Conservation (phyloP, 2,113 vertebrate species). For the Ammodytes marinus region DNA sequence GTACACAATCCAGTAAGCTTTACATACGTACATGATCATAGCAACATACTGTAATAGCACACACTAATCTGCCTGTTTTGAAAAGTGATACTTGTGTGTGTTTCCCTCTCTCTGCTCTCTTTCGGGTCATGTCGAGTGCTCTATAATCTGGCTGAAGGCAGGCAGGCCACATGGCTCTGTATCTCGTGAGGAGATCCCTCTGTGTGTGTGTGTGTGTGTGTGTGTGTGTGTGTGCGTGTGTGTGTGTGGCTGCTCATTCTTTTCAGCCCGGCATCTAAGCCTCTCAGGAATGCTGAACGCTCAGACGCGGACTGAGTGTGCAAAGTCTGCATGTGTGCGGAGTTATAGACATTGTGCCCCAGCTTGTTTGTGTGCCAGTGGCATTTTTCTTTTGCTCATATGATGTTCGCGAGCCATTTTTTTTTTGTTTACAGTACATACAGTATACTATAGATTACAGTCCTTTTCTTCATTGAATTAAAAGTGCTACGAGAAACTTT, state of each 20-base stretch:
- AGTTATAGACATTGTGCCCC: constrained; percentile 34
- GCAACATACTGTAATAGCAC: constrained; percentile 3
- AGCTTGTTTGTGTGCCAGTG: constrained; percentile 28
- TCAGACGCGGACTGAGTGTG: constrained; percentile 55
- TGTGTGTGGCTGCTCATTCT: constrained; percentile 68
- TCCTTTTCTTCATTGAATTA: background rate
- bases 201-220: constrained; percentile 18
- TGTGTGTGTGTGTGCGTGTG: too few species aligned
- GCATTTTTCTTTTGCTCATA: constrained; percentile 23
- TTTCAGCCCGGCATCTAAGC: constrained; percentile 76
- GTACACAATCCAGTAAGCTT: background rate
- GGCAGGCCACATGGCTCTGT: constrained; percentile 74
- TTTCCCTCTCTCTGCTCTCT: constrained; percentile 16
- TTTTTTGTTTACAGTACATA: background rate
- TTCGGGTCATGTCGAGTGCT: constrained; percentile 47
- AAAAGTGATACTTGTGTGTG: constrained; percentile 39
- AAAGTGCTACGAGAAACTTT: too few species aligned
- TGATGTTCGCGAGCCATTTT: constrained; percentile 1
- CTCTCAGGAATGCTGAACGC: constrained; percentile 77
- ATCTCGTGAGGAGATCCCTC: constrained; percentile 80
- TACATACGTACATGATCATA: constrained; percentile 1
- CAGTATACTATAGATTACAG: constrained; percentile 12
- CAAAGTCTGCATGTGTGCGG: constrained; percentile 51
- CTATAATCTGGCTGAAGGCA: constrained; percentile 74
- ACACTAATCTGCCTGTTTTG: constrained; percentile 50